A percentile compares a stretch with the other conserved stretches of the same genome.
phyloP scores from a whole-genome alignment of 2,888 invertebrate genomes.

The Melieria omissa region DNA sequence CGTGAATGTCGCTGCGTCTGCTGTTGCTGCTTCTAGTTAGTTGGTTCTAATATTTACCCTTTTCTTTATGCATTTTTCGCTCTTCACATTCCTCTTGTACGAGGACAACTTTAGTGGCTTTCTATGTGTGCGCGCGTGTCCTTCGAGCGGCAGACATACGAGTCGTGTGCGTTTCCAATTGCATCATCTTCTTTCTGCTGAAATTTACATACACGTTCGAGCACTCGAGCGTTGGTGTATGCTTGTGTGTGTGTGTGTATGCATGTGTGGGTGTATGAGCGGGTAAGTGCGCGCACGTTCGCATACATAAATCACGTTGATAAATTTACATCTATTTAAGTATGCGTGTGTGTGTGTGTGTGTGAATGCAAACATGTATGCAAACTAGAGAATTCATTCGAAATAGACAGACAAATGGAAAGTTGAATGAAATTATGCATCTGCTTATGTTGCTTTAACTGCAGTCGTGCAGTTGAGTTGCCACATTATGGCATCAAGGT shows the following conservation, averaged over 20 bases:
- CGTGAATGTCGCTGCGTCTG: too few species aligned
- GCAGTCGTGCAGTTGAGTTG: too few species aligned
- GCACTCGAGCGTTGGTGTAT: not conserved
- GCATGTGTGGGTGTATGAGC: not conserved
- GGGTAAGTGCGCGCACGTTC: slow-evolving; percentile 1
- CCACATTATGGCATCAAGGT: too few species aligned
- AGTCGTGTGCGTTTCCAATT: not conserved
- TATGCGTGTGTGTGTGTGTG: too few species aligned
- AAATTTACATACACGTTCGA: slow-evolving; percentile 1
- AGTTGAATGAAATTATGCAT: too few species aligned
- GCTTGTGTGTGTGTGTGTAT: not conserved
- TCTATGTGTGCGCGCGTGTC: too few species aligned
- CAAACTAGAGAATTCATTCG: too few species aligned
- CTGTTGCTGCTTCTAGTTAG: too few species aligned
- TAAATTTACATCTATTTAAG: not conserved
- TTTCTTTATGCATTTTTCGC: not conserved
- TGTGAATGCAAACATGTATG: too few species aligned
- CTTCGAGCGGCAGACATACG: not conserved
- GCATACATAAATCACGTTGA: slow-evolving; percentile 24
- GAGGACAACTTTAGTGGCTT: slow-evolving; percentile 16
- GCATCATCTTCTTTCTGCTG: not conserved
- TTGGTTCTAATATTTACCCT: not conserved
- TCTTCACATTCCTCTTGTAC: not conserved
- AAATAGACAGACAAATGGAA: too few species aligned
- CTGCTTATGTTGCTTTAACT: too few species aligned